Evolutionary conservation across 2,888 invertebrate genomes (phyloP).

Genomic region (Monoplex corrugatus): DNA sequence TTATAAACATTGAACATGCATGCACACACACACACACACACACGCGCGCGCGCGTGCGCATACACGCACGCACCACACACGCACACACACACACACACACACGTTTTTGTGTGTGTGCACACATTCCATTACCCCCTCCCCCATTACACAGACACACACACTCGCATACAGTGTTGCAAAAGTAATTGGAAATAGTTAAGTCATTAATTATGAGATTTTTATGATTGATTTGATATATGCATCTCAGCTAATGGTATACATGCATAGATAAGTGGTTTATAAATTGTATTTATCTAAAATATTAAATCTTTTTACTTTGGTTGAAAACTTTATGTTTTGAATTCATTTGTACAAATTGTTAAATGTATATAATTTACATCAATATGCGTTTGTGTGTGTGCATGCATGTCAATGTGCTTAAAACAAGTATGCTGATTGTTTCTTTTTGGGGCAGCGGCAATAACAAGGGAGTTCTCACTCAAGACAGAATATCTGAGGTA

Average conservation of each 20-base stretch:
- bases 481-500: conserved; percentile 37
- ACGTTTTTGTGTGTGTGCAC: too few relatives aligned
- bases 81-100: background rate
- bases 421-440: background rate
- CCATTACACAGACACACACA: too few relatives aligned
- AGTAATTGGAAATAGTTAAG: too few relatives aligned
- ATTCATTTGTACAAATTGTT: background rate
- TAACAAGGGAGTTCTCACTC: conserved; percentile 25
- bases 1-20: background rate
- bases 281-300: too few relatives aligned
- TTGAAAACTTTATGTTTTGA: background rate
- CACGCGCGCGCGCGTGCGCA: background rate
- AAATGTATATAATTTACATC: background rate
- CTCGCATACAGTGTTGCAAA: too few relatives aligned
- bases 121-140: too few relatives aligned
- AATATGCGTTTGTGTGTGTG: too few relatives aligned
- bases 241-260: too few relatives aligned
- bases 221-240: too few relatives aligned
- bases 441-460: conserved; percentile 19
- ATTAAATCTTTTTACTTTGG: background rate
- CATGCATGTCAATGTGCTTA: background rate
- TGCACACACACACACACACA: background rate
- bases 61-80: background rate
- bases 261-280: too few relatives aligned
- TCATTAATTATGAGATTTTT: too few relatives aligned